Conservation (phyloP, 2,797 vertebrate genomes). For the Etheostoma perlongum region DNA sequence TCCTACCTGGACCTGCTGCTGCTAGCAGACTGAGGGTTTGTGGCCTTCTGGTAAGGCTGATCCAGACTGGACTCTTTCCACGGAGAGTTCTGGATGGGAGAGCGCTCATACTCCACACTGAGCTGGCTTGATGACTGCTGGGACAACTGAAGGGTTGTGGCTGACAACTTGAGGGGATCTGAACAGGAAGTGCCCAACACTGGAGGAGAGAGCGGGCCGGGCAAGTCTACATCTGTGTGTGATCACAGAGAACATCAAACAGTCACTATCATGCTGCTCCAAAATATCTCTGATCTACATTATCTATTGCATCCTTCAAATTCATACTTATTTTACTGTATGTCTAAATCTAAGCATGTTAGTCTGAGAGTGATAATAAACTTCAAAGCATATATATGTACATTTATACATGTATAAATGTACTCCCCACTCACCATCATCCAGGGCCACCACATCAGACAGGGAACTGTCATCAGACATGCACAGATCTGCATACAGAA, state of each 20-base stretch:
- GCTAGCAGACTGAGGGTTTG: conserved; percentile 76
- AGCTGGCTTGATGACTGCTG: conserved; percentile 64
- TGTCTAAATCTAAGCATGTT: neutral
- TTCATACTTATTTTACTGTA: neutral
- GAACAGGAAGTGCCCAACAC: conserved; percentile 55
- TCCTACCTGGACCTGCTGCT: conserved; percentile 89
- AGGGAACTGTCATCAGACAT: conserved; percentile 90
- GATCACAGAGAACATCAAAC: conserved; percentile 17
- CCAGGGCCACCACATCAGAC: conserved; percentile 87
- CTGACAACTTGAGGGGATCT: conserved; percentile 68
- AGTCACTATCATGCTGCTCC: neutral
- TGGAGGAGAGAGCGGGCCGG: conserved; percentile 68
- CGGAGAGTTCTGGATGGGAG: conserved; percentile 91
- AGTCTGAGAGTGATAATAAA: neutral
- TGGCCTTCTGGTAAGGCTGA: conserved; percentile 88
- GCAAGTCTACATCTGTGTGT: conserved; percentile 74
- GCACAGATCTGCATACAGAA: conserved; percentile 74
- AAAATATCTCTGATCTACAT: neutral
- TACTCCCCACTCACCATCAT: conserved; percentile 86
- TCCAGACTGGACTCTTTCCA: conserved; percentile 95
- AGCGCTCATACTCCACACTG: conserved; percentile 78
- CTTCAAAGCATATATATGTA: neutral
- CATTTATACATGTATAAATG: neutral
- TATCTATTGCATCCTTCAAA: neutral
- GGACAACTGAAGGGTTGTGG: conserved; percentile 52